These are phyloP conservation scores for Montipora capitata DNA, from an alignment of 92 coral and sea anemone species.

Conservation along the genomic window DNA sequence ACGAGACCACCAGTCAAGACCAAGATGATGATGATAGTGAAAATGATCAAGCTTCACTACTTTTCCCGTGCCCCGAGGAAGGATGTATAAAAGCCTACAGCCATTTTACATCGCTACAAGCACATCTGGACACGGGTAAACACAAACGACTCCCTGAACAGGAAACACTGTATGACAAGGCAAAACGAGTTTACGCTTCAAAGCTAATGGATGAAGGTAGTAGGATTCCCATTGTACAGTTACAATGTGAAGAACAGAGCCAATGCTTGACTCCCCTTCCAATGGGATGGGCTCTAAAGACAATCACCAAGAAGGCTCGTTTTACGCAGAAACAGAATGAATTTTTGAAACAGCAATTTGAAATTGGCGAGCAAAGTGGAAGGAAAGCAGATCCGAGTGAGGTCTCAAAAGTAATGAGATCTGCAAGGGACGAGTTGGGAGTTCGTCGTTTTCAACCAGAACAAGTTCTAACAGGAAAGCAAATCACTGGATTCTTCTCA, in stretches of 20 bases:
- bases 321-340: slow-evolving; percentile 52
- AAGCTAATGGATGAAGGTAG: slow-evolving; percentile 24
- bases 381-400: slow-evolving; percentile 53
- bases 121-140: too few species aligned
- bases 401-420: slow-evolving; percentile 48
- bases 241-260: not conserved
- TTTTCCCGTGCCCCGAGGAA: too few species aligned
- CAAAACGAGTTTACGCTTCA: slow-evolving; percentile 18
- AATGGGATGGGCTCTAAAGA: slow-evolving; percentile 16
- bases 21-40: too few species aligned
- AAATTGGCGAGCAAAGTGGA: slow-evolving; percentile 40
- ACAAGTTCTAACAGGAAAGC: slow-evolving; percentile 42
- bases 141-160: not conserved
- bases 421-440: slow-evolving; percentile 34
- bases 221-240: not conserved
- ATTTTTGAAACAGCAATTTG: slow-evolving; percentile 50
- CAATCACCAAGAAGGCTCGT: slow-evolving; percentile 28
- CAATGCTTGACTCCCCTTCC: not conserved
- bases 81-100: too few species aligned
- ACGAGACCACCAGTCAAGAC: too few species aligned
- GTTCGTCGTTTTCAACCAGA: slow-evolving; percentile 38
- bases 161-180: slow-evolving; percentile 44
- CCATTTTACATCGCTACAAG: too few species aligned
- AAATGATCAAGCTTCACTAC: too few species aligned
- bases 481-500: slow-evolving; percentile 36